Base-by-base conservation (phyloP, 2,113 vertebrate genomes). In the Lepisosteus osseus region DNA sequence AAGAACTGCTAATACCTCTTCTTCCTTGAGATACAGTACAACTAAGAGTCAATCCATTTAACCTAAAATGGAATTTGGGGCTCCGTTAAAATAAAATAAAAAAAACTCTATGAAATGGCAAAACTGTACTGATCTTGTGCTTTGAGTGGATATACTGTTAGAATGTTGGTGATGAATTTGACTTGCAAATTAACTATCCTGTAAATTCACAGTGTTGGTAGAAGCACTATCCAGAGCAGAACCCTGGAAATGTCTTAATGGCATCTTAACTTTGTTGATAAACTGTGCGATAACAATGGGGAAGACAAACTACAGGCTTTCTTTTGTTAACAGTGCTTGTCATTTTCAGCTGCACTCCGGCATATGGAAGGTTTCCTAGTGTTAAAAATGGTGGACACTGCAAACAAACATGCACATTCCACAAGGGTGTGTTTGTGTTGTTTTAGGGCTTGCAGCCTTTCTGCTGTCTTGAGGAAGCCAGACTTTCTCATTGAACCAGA, bases 351-450 rank as follows among this genome's bases (percentile, higher is more conserved):
- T 47, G 14, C 43, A 5, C 45, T 44, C 42, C n/a, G 64, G 42
- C 64, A n/a, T 45, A 47, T 6, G n/a, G 45, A 47, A 45, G 45
- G 41, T 45, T 44, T 66, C 64, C 42, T 12, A 12, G 14, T 66
- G 15, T 56, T 75, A 44, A 80, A 72, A 54, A 59, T 40, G 61
- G 55, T 2, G 40, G 42, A 29, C 15, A 43, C 56, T 62, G 61
- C 70, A 67, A 80, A 85, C 74, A 73, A 76, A 78, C 69, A 72
- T 65, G 70, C 74, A 79, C 82, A 85, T 86, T 87, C 80, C 81
- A 74, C 71, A 73, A 75, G 72, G 75, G 80, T 78, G 79, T 84
- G 78, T 82, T 83, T 79, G 65, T 76, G 72, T 75, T 77, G 69
- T 4, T 7, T 14, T 47, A 0, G 2, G 63, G 59, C 69, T 68